A percentile compares a stretch with the other conserved stretches of the same genome.
phyloP scores from a whole-genome alignment of 2,888 invertebrate species.

The Mayetiola destructor region DNA sequence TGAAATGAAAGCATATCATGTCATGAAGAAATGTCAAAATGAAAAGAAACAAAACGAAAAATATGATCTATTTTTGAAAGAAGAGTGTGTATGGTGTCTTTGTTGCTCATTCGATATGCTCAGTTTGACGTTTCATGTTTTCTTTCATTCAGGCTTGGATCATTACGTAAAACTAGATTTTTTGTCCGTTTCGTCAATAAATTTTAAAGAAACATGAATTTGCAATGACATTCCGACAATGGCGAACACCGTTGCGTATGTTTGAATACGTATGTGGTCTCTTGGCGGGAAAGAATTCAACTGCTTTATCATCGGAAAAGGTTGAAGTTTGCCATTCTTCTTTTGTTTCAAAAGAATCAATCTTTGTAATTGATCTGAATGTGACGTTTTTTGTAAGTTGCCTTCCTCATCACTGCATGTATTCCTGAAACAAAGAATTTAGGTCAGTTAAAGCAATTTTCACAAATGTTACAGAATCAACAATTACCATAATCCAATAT shows the following conservation, averaged over 20 bases:
- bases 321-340: too few species aligned
- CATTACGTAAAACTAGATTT: neutral
- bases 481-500: too few species aligned
- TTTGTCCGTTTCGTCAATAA: neutral
- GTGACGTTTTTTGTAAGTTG: too few species aligned
- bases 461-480: too few species aligned
- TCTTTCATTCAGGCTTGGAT: neutral
- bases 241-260: too few species aligned
- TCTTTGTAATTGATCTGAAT: too few species aligned
- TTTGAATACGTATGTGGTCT: neutral
- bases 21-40: neutral
- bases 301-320: too few species aligned
- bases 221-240: neutral
- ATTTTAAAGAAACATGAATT: neutral
- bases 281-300: too few species aligned
- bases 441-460: too few species aligned
- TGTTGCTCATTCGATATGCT: neutral
- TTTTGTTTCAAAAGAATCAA: too few species aligned
- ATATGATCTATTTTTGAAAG: neutral
- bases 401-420: too few species aligned
- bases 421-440: too few species aligned
- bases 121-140: neutral
- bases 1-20: neutral
- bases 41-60: neutral
- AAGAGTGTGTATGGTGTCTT: neutral